phyloP scores from a whole-genome alignment of 1,140 invertebrate genomes.

The Drosophila sulfurigaster region DNA sequence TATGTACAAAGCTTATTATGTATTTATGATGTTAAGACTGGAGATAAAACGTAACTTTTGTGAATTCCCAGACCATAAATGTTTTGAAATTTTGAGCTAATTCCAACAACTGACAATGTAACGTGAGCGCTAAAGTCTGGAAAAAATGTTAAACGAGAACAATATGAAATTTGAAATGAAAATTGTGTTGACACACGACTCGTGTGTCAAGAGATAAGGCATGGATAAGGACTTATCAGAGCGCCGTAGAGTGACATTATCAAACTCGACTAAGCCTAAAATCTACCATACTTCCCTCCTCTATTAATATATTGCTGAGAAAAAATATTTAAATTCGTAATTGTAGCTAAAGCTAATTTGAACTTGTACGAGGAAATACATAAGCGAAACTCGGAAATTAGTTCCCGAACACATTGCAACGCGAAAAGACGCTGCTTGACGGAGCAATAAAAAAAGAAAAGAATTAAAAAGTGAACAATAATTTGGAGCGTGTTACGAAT shows the following conservation, averaged over 20 bases:
- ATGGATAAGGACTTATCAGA: conserved; percentile 64
- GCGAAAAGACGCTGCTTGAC: conserved; percentile 56
- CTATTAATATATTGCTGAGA: conserved; percentile 63
- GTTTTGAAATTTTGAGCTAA: conserved; percentile 31
- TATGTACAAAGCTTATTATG: conserved; percentile 6
- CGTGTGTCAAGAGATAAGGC: conserved; percentile 56
- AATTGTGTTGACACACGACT: conserved; percentile 61
- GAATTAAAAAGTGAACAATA: conserved; percentile 21
- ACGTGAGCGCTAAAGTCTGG: neutral
- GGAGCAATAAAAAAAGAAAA: conserved; percentile 12
- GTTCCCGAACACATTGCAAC: conserved; percentile 52
- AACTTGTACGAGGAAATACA: conserved; percentile 70
- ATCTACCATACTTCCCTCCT: conserved; percentile 46
- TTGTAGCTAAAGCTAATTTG: conserved; percentile 29
- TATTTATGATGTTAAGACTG: conserved; percentile 20
- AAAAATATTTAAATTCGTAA: conserved; percentile 64
- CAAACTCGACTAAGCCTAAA: conserved; percentile 73
- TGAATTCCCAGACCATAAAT: conserved; percentile 43
- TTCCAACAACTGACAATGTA: conserved; percentile 15
- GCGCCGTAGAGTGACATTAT: conserved; percentile 71
- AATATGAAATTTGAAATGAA: conserved; percentile 23
- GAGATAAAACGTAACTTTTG: conserved; percentile 23
- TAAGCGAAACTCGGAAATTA: conserved; percentile 31
- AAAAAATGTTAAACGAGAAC: neutral
- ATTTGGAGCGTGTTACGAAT: neutral